phyloP scores from a whole-genome alignment of 2,113 vertebrate genomes.

The Chloebia gouldiae region DNA sequence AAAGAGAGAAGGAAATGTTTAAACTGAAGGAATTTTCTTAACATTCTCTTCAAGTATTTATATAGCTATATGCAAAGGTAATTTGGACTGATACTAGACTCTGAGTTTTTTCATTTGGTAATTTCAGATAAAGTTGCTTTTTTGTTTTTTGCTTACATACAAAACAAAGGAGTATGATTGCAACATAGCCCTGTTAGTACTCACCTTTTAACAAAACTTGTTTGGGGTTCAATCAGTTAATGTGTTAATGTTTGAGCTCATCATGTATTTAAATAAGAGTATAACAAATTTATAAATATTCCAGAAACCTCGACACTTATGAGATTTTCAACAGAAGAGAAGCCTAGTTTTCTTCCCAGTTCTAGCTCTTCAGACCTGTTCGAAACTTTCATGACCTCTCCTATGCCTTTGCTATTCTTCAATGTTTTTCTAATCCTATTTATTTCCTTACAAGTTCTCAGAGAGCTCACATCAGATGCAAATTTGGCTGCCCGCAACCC shows the following conservation, averaged over 20 bases:
- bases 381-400: neutral
- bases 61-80: neutral
- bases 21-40: neutral
- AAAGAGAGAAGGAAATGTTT: neutral
- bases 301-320: neutral
- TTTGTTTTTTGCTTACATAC: neutral
- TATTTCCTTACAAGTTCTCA: conserved; percentile 16
- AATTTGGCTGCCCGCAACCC: neutral
- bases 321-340: neutral
- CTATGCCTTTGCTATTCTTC: neutral
- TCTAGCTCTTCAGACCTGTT: neutral
- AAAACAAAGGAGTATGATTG: neutral
- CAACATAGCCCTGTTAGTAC: neutral
- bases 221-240: neutral
- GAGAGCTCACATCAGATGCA: neutral
- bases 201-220: neutral
- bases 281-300: neutral
- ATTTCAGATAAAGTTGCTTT: neutral
- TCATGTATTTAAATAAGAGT: neutral
- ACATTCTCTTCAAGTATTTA: neutral
- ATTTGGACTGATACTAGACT: neutral
- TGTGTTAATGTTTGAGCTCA: neutral
- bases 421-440: neutral
- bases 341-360: neutral
- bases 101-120: neutral